These are phyloP conservation scores for Sphaeridia pumilis DNA, from an alignment of 2,888 invertebrate species.

Conservation along the genomic window DNA sequence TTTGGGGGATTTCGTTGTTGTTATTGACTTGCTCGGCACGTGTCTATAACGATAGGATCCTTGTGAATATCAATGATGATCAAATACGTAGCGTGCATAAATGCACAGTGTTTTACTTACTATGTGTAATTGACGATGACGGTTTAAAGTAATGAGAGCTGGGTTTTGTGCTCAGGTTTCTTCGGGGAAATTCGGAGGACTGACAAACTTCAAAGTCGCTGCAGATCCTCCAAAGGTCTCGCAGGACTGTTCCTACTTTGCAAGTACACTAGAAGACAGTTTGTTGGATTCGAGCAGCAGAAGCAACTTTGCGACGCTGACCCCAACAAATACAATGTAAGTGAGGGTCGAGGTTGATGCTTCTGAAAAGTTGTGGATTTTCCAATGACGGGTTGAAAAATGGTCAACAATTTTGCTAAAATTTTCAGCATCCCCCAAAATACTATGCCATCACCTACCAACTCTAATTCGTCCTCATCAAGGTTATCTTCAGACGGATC, in stretches of 20 bases:
- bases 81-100: too few species aligned
- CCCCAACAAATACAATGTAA: neutral
- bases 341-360: too few species aligned
- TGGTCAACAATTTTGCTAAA: neutral
- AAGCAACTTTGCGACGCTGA: too few species aligned
- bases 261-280: neutral
- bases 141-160: too few species aligned
- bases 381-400: too few species aligned
- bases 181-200: neutral
- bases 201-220: neutral
- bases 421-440: constrained; percentile 7
- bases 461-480: constrained; percentile 6
- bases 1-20: too few species aligned
- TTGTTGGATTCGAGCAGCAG: neutral
- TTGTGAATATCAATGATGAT: too few species aligned
- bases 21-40: too few species aligned
- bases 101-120: too few species aligned
- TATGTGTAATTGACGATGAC: too few species aligned
- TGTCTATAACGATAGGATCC: too few species aligned
- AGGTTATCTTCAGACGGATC: constrained; percentile 1
- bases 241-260: neutral
- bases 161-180: too few species aligned
- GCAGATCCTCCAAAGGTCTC: neutral
- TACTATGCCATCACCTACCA: constrained; percentile 10
- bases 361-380: neutral